Evolutionary conservation across 1,140 invertebrate genomes (phyloP).

Genomic region (Goniozus legneri): DNA sequence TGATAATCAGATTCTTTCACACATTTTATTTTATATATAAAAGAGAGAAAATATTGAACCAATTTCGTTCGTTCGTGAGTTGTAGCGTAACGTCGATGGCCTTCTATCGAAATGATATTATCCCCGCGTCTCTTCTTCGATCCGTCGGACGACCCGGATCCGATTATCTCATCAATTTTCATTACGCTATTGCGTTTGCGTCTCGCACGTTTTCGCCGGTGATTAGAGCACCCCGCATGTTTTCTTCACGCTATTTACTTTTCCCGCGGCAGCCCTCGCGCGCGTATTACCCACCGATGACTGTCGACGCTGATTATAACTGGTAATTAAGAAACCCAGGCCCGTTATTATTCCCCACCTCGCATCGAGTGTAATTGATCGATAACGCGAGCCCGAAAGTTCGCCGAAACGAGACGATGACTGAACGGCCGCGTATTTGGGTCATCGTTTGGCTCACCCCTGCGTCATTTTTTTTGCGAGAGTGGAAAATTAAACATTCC

Average conservation of each 20-base stretch:
- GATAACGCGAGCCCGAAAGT: no score
- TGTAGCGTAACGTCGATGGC: no score
- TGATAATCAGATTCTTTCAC: no score
- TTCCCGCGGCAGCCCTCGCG: background rate
- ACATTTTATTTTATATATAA: no score
- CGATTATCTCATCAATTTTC: constrained; percentile 44
- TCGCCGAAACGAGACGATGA: constrained; percentile 27
- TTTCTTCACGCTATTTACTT: constrained; percentile 18
- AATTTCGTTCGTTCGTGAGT: constrained; percentile 5
- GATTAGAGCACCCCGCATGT: constrained; percentile 26
- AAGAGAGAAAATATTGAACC: no score
- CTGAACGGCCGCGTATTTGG: constrained; percentile 18
- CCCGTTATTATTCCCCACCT: constrained; percentile 25
- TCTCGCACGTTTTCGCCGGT: constrained; percentile 25
- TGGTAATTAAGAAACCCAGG: constrained; percentile 29
- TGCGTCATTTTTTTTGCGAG: background rate
- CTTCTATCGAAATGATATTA: no score
- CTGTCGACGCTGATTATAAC: constrained; percentile 16
- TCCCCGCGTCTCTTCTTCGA: background rate
- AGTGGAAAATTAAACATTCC: no score
- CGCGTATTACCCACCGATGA: background rate
- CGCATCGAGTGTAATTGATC: constrained; percentile 32
- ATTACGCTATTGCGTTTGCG: constrained; percentile 30
- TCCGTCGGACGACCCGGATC: constrained; percentile 2
- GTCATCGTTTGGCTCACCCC: constrained; percentile 3